Evolutionary conservation across 2,888 invertebrate species (phyloP).

Genomic region (Heteromurus nitidus): DNA sequence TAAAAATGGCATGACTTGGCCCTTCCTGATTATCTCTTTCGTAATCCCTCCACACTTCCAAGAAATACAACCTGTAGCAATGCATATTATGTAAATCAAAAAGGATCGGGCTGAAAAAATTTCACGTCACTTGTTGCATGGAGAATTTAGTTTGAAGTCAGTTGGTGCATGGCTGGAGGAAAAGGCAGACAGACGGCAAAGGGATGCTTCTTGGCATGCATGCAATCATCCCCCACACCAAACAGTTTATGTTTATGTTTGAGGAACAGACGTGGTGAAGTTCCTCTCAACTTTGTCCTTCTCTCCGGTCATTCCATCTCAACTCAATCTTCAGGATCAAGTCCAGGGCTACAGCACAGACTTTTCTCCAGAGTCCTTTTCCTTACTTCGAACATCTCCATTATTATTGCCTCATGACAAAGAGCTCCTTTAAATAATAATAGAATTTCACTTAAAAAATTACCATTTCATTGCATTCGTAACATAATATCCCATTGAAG

Average conservation of each 20-base stretch:
- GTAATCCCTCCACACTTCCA: slow-evolving; percentile 3
- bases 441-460: background rate
- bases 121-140: slow-evolving; percentile 53
- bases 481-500: slow-evolving; percentile 16
- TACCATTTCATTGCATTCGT: slow-evolving; percentile 16
- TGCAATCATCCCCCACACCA: slow-evolving; percentile 28
- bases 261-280: background rate
- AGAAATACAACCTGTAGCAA: background rate
- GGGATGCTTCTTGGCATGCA: slow-evolving; percentile 17
- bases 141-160: background rate
- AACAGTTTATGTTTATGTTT: no score
- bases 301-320: background rate
- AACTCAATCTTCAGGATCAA: slow-evolving; percentile 54
- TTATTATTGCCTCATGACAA: background rate
- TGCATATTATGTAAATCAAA: slow-evolving; percentile 46
- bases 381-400: background rate
- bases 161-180: no score
- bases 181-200: slow-evolving; percentile 7
- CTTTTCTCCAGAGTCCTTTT: background rate
- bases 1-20: slow-evolving; percentile 51
- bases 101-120: slow-evolving; percentile 18
- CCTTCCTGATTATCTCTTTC: slow-evolving; percentile 31
- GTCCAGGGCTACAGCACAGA: slow-evolving; percentile 60
- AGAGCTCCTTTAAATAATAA: slow-evolving; percentile 12
- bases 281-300: background rate